A percentile compares a stretch with the other conserved stretches of the same genome.
Conservation (phyloP, 1,140 invertebrate species). For the Venturia canescens region DNA sequence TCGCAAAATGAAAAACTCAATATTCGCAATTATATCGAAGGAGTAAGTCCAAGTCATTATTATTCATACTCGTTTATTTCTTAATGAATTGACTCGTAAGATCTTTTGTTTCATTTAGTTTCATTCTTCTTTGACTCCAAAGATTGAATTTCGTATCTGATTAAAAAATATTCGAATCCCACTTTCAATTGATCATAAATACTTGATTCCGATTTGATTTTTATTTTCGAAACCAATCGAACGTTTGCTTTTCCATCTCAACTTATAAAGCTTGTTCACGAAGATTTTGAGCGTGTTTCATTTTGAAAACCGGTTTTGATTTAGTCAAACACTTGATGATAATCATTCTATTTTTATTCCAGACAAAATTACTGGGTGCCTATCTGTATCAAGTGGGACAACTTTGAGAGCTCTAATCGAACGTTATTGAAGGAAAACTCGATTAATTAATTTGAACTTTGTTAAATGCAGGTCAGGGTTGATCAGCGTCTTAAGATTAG, state of each 20-base stretch:
- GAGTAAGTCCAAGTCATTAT: slow-evolving; percentile 80
- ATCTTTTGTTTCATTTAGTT: background rate
- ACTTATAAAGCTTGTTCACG: too few species aligned
- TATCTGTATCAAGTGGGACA: slow-evolving; percentile 89
- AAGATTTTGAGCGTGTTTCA: slow-evolving; percentile 29
- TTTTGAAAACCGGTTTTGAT: slow-evolving; percentile 7
- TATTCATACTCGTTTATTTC: too few species aligned
- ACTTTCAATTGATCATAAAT: too few species aligned
- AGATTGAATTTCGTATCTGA: too few species aligned
- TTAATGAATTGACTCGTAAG: background rate
- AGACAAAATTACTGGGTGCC: slow-evolving; percentile 92
- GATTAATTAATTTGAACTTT: background rate
- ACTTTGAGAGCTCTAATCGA: slow-evolving; percentile 64
- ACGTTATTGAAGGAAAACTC: slow-evolving; percentile 18
- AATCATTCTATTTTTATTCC: slow-evolving; percentile 73
- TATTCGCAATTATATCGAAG: slow-evolving; percentile 94
- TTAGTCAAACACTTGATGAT: background rate
- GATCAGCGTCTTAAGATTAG: background rate
- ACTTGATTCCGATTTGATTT: too few species aligned
- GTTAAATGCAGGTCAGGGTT: background rate
- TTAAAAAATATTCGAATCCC: too few species aligned
- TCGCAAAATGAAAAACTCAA: slow-evolving; percentile 99
- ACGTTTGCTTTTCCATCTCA: too few species aligned
- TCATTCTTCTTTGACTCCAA: too few species aligned
- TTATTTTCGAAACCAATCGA: too few species aligned